Evolutionary conservation across 2,113 vertebrate genomes (phyloP).

Genomic region (Ploceus nigricollis): DNA sequence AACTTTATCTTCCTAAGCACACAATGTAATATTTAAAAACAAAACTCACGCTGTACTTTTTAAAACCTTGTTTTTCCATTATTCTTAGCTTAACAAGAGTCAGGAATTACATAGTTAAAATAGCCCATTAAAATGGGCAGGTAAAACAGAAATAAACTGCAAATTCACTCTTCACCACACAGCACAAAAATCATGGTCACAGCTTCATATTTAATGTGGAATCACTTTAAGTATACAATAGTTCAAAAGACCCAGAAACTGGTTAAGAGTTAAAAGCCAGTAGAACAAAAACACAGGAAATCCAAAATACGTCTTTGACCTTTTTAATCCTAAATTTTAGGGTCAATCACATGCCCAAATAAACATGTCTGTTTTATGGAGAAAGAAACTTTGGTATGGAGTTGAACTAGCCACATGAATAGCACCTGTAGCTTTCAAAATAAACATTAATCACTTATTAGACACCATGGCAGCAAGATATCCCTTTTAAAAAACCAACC

Average conservation of each 20-base stretch:
- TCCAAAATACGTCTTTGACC: background rate
- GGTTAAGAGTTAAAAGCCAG: conserved; percentile 1
- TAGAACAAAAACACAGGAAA: conserved; percentile 39
- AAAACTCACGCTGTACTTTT: background rate
- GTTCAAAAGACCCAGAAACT: conserved; percentile 37
- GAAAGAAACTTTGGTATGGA: conserved; percentile 31
- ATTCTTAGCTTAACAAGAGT: background rate
- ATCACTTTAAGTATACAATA: conserved; percentile 43
- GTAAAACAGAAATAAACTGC: background rate
- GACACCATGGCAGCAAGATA: background rate
- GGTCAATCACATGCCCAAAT: background rate
- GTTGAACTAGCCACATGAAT: conserved; percentile 14
- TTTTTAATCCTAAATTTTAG: conserved; percentile 10
- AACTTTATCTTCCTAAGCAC: background rate
- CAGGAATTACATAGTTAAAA: background rate
- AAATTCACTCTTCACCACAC: conserved; percentile 18
- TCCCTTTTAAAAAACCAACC: background rate
- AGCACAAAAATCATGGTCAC: background rate
- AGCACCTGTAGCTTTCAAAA: conserved; percentile 34
- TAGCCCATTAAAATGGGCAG: background rate
- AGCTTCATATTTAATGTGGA: conserved; percentile 58
- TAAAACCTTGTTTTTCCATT: background rate
- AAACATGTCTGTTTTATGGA: background rate
- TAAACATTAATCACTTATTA: conserved; percentile 4
- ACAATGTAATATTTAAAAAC: background rate